Evolutionary conservation across 2,797 vertebrate genomes (phyloP).

Genomic region (Platyrinchus mystaceus): DNA sequence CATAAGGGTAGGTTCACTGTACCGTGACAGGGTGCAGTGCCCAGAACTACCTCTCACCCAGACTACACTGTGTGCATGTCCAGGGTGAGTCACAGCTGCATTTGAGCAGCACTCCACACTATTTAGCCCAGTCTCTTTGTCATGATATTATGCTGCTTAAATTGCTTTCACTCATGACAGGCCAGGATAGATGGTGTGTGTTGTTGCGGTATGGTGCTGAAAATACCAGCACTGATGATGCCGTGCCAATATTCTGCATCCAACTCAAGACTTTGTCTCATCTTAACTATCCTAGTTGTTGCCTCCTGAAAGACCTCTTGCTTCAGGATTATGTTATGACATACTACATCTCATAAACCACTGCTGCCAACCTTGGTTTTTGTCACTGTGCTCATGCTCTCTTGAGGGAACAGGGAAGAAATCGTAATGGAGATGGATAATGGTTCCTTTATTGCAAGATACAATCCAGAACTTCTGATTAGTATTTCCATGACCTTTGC

Average conservation of each 20-base stretch:
- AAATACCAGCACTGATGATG: background rate
- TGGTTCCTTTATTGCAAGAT: background rate
- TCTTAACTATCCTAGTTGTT: background rate
- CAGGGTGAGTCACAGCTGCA: background rate
- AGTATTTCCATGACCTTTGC: background rate
- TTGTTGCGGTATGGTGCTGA: background rate
- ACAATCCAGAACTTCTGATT: background rate
- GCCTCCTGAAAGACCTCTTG: background rate
- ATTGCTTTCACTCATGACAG: background rate
- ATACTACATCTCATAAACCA: background rate
- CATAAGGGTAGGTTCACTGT: accelerated
- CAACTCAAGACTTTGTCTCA: background rate
- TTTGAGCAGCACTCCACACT: background rate
- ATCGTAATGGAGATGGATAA: background rate
- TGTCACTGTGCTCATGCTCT: background rate
- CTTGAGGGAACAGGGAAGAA: background rate
- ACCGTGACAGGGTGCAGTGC: background rate
- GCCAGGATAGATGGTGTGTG: background rate
- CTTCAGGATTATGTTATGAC: background rate
- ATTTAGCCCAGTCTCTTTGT: background rate
- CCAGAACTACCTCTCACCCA: background rate
- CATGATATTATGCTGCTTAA: background rate
- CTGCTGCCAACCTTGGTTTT: background rate
- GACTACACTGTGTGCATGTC: accelerated
- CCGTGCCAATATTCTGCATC: background rate